Evolutionary conservation across 2,797 vertebrate genomes (phyloP), one percentile per base, ranked within the genome.

Genomic region (Coracias cyanogaster): DNA sequence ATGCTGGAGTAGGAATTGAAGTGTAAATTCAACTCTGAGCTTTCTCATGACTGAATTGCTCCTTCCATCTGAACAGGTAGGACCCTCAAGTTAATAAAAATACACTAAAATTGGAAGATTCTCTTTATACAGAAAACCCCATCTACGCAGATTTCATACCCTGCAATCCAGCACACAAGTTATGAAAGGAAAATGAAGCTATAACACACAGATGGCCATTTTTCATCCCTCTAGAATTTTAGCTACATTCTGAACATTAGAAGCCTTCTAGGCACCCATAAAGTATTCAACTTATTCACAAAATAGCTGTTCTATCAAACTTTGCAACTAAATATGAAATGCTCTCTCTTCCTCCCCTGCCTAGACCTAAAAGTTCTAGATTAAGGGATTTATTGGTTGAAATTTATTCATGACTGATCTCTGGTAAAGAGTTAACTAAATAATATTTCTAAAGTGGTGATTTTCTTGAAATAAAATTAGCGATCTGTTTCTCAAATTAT

Each of bases 21-120:
- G 64, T 82, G 57, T 84, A 94, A 97, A 95, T 87, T 95, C 39
- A 86, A 8, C 60, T 91, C 52, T 73, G 62, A 81, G 52, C 25
- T 89, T 86, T 77, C 82, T 95, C 26, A 51, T 85, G 72, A 82
- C 51, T 90, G 46, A 92, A 69, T 91, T 79, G 25, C 7, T 70
- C 46, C 43, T 93, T 93, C 52, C 16, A 37, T 82, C 35, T 80
- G 71, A 96, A 76, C 31, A 81, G 25, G 39, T 17, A 73, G 71
- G 86, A 86, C 10, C 60, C 3, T 6, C 26, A 90, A 76, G 26
- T 26, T 82, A 37, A 46, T 66, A 58, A 77, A 92, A 71, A 35
- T 31, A 25, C 28, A 54, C 25, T 58, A 55, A 69, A 80, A 51
- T 61, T 41, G 26, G 24, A 82, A 81, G 20, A 7, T 3, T 57